Conservation (phyloP, 2,797 vertebrate genomes). For the Aldrovandia affinis region DNA sequence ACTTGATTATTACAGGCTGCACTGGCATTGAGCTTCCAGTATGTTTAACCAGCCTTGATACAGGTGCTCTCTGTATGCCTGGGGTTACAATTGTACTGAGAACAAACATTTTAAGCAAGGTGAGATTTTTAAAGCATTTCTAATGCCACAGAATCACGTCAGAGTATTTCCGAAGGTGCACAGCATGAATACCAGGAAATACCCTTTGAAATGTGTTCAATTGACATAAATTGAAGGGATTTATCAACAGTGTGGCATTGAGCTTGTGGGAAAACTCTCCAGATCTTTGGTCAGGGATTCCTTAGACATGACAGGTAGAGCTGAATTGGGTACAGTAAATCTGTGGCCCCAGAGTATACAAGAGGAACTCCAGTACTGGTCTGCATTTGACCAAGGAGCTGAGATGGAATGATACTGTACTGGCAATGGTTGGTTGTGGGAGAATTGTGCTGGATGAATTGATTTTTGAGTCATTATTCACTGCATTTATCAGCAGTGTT, state of each 20-base stretch:
- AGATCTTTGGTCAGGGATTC: not conserved
- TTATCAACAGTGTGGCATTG: not conserved
- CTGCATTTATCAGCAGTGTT: not conserved
- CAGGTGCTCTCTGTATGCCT: not conserved
- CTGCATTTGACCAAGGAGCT: too few species aligned
- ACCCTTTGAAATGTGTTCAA: not conserved
- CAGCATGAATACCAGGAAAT: not conserved
- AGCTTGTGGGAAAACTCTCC: not conserved
- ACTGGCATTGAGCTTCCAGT: not conserved
- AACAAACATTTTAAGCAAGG: not conserved
- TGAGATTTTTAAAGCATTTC: not conserved
- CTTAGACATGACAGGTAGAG: not conserved
- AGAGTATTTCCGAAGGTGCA: not conserved
- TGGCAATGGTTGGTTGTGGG: not conserved
- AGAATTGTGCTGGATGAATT: not conserved
- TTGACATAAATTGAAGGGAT: not conserved
- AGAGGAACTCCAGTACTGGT: not conserved
- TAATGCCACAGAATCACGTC: not conserved
- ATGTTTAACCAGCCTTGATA: not conserved
- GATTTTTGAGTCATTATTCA: not conserved
- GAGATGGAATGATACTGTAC: not conserved
- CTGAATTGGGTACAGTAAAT: not conserved
- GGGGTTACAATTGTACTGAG: not conserved
- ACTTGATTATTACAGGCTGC: too few species aligned
- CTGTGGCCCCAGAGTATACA: not conserved